A percentile compares a stretch with the other conserved stretches of the same genome.
Conservation (phyloP, 2,888 invertebrate species). For the Agrotis segetum region DNA sequence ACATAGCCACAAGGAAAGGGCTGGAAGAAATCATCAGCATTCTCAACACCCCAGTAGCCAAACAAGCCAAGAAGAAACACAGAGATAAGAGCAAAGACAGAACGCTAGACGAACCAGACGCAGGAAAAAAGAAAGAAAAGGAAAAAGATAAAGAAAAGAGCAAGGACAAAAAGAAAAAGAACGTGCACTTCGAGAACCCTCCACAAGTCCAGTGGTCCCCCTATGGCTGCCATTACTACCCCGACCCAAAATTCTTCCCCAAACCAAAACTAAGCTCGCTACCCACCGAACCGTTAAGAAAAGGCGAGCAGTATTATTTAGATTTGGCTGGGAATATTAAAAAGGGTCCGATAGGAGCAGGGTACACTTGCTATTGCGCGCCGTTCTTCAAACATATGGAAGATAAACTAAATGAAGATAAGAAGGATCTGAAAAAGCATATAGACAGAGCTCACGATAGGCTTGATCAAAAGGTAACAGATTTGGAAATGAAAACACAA, state of each 20-base stretch:
- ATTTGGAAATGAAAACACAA: slow-evolving; percentile 94
- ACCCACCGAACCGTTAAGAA: slow-evolving; percentile 95
- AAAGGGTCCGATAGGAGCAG: slow-evolving; percentile 98
- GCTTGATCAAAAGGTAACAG: slow-evolving; percentile 95
- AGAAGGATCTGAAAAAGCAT: slow-evolving; percentile 94
- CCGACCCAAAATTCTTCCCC: slow-evolving; percentile 96
- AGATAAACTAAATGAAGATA: slow-evolving; percentile 95
- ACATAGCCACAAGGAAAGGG: slow-evolving; percentile 97
- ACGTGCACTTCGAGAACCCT: slow-evolving; percentile 90
- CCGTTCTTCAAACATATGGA: slow-evolving; percentile 97
- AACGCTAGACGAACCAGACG: slow-evolving; percentile 89
- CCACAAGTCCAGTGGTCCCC: slow-evolving; percentile 94
- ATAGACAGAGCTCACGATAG: slow-evolving; percentile 95
- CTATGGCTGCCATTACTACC: slow-evolving; percentile 97
- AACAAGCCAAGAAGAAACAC: slow-evolving; percentile 84
- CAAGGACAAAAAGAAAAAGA: slow-evolving; percentile 87
- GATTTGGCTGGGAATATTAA: slow-evolving; percentile 98
- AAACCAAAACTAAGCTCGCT: slow-evolving; percentile 96
- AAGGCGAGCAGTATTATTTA: slow-evolving; percentile 98
- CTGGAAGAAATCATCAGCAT: slow-evolving; percentile 96
- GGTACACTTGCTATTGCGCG: slow-evolving; percentile 98
- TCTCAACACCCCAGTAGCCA: slow-evolving; percentile 91
- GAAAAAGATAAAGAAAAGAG: slow-evolving; percentile 85
- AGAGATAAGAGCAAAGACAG: slow-evolving; percentile 90
- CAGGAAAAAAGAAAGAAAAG: slow-evolving; percentile 84